Base-by-base conservation (phyloP, 53 echinoderm and acorn worm genomes). In the Crossaster papposus region DNA sequence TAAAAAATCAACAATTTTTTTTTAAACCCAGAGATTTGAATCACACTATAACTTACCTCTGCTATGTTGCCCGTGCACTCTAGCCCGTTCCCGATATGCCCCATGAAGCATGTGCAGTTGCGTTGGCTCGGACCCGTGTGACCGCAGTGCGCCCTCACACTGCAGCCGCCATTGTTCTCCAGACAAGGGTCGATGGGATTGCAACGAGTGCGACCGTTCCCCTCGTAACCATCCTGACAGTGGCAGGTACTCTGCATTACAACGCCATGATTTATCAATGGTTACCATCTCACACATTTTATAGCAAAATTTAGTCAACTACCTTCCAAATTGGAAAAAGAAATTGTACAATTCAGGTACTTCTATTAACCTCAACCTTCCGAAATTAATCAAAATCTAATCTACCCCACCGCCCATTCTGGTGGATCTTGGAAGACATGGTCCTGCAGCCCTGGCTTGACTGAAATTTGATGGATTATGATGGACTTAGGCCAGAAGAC, bases 101-200 rank as follows among this genome's bases (percentile, higher is more conserved):
- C 87, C 52, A 63, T 74, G 29, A 89, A 77, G 68, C 95, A 95
- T 5, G 77, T 89, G 77, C 95, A 95, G 36, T 82, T 78, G n/a
- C 93, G 93, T 71, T 74, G 80, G 23, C 31, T 31, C 8, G 81
- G 82, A 11, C 91, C 93, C 36, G 90, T 89, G 0, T 52, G 82
- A 4, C 18, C 65, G 74, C 95, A 95, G 58, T 36, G 54, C 26
- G 95, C 95, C 70, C 91, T 77, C 55, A 83, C 63, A 37, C 85
- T 89, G 79, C 95, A 95, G 2, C 93, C 93, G 15, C 95, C 95
- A 52, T 95, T 91, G 72, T 95, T 89, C 33, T 82, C 32, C 14
- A 30, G 53, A 76, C 95, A 95, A 29, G 88, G 86, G 52, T 95
- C 65, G 54, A 33, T 73, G 51, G 78, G 62, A 22, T 52, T 74